Base-by-base conservation (phyloP, 2,113 vertebrate species). In the Petrocephalus zakoni region DNA sequence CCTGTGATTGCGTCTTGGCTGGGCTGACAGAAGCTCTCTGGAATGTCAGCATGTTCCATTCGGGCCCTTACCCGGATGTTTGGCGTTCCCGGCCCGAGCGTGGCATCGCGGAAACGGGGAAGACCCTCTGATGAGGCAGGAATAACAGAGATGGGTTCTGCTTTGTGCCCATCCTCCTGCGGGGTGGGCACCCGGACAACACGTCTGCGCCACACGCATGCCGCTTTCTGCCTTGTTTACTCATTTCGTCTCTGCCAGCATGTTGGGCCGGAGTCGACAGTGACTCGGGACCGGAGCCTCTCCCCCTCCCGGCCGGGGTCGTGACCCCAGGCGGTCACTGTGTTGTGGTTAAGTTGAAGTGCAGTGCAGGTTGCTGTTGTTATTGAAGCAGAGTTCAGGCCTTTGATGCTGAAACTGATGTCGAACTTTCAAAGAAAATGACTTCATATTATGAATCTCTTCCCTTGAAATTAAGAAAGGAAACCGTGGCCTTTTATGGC, bases 331-430 rank as follows among this genome's bases (percentile, higher is more conserved):
- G 46, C 21, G 88, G 90, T 61, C 88, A 89, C 92, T 94, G 94
- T 96, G 94, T 95, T 95, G 95, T 95, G 94, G 95, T 95, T 94
- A 92, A 93, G 91, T 87, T 90, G 88, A 91, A 94, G 94, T 94
- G 91, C 92, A 94, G 91, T 92, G 93, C 93, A 94, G 94, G 94
- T 95, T 94, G 93, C 91, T 91, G 94, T 95, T 95, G 94, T 94
- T 95, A 92, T 91, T 94, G 91, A 92, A 94, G 92, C 94, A 93
- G 92, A 94, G 93, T 94, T 93, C 90, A 92, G 87, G 88, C 90
- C 91, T 92, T 93, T 92, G 92, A 92, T 92, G 85, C 91, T 61
- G 88, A 90, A 91, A 90, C 91, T 92, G 81, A 83, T 85, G 58
- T 86, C 81, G 85, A 42, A 90, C 85, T 82, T 78, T 92, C 91